A percentile compares a stretch with the other conserved stretches of the same genome.
Conservation (phyloP, 2,888 invertebrate genomes). For the Adelognathus sp. region DNA sequence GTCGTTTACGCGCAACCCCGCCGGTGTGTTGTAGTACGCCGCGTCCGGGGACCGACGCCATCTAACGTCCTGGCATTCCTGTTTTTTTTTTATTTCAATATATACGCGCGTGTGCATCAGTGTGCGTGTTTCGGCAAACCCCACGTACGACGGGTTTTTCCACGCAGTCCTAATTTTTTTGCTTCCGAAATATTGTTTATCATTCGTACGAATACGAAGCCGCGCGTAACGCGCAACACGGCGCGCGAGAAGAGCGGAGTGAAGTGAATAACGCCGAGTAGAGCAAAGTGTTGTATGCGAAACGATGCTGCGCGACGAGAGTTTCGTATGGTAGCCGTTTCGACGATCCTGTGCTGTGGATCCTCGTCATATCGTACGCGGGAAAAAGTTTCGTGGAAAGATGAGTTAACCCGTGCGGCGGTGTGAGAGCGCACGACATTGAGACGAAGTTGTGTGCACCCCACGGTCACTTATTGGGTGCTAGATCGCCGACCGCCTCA, state of each 20-base stretch:
- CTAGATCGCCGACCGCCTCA: conserved; percentile 21
- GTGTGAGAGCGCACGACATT: conserved; percentile 65
- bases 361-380: conserved; percentile 57
- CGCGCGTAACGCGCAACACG: too few relatives aligned
- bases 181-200: conserved; percentile 55
- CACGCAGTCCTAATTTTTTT: conserved; percentile 67
- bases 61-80: conserved; percentile 79
- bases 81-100: too few relatives aligned
- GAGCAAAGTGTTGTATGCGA: neutral
- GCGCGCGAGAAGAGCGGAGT: too few relatives aligned
- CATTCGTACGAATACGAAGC: too few relatives aligned
- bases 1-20: conserved; percentile 39
- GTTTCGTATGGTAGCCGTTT: conserved; percentile 52
- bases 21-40: conserved; percentile 61
- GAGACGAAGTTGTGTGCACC: too few relatives aligned
- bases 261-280: too few relatives aligned
- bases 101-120: too few relatives aligned
- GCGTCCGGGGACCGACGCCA: conserved; percentile 79
- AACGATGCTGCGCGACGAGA: conserved; percentile 48
- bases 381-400: conserved; percentile 67
- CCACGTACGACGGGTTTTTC: conserved; percentile 70
- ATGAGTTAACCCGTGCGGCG: conserved; percentile 78
- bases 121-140: conserved; percentile 71
- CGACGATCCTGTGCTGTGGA: conserved; percentile 29
- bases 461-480: too few relatives aligned